These are phyloP conservation scores for Atractosteus spatula DNA, from an alignment of 2,113 vertebrate species.

Conservation along the genomic window DNA sequence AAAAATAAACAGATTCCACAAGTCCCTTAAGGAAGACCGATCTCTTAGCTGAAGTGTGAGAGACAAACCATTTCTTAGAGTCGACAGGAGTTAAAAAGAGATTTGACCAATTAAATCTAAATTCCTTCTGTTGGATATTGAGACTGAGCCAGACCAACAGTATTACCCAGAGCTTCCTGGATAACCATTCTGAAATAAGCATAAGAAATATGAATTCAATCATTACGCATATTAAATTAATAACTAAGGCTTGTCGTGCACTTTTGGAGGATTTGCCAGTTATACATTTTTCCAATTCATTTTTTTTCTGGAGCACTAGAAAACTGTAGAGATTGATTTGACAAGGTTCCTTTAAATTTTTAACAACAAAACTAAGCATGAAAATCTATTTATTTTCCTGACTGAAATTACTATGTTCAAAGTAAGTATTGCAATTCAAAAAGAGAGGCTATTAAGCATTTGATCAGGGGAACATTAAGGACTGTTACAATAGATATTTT, in stretches of 20 bases:
- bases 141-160: no score
- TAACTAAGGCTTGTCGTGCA: neutral
- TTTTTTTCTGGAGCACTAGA: neutral
- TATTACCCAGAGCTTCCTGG: no score
- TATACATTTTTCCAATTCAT: neutral
- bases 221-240: neutral
- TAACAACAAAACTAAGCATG: neutral
- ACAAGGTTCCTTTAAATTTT: constrained; percentile 18
- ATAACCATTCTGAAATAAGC: neutral
- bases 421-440: neutral
- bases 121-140: no score
- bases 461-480: no score
- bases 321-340: constrained; percentile 3
- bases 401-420: neutral
- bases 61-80: no score
- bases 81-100: no score
- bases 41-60: no score
- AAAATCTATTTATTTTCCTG: neutral
- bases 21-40: no score
- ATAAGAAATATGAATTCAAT: neutral
- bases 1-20: neutral
- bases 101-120: no score
- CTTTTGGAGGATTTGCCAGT: neutral
- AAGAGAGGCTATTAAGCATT: no score
- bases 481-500: no score